Base-by-base conservation (phyloP, 2,888 invertebrate species). In the Brachypalpus laphriformis region DNA sequence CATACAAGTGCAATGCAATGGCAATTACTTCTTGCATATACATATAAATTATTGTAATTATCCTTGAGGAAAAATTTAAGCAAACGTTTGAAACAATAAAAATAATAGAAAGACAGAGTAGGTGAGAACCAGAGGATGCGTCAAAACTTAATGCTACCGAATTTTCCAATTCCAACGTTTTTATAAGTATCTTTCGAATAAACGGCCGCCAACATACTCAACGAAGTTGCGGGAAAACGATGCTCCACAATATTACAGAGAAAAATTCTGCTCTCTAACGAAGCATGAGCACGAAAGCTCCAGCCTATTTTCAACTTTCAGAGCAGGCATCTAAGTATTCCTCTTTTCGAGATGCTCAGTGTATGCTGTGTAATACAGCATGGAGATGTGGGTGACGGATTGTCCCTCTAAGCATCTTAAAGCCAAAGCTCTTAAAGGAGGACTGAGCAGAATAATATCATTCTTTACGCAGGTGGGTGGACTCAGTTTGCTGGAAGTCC, bases 141-240 rank as follows among this genome's bases (percentile, higher is more conserved):
- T 76, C 54, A 75, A 72, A 81, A 76, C 85, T 66, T 76, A 81
- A 81, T 85, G 85, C 85, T 66, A 71, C 40, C 25, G 71, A 81
- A 71, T 81, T 71, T 18, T 42, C 51, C 59, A 42, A 59, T 63
- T 71, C 81, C 81, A 81, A 66, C 51, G 71, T 42, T 81, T 85
- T 85, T 85, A 85, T 81, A 85, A 81, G 85, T 85, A 85, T 85
- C 59, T 85, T 85, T 71, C 28, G 65, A 76, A 71, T 81, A 75
- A 81, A 76, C 75, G 22, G 70, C 65, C 75, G 37, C 51, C 70
- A 75, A 63, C 34, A 59, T 56, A 66, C 59, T 85, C 75, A 71
- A 54, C 51, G 34, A 51, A 65, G 59, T 65, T 71, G 40, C 47
- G 61, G 54, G 22, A 61, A 63, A 61, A 63, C 16, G 45, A 59